phyloP scores from a whole-genome alignment of 1,140 invertebrate genomes.

The Papilio glaucus region DNA sequence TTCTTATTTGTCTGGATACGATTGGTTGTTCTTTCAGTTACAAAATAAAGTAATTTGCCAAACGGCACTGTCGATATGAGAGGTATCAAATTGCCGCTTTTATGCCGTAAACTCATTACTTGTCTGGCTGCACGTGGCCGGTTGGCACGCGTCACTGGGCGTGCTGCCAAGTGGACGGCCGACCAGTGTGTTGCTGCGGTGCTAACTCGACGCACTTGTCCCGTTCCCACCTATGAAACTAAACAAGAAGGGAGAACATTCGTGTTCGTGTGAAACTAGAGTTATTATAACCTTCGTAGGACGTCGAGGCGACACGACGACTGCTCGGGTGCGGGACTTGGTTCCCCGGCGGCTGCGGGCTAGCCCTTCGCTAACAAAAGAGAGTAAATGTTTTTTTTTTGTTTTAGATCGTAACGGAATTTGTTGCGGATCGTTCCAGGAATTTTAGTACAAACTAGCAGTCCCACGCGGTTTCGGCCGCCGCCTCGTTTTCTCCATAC shows the following conservation, averaged over 20 bases:
- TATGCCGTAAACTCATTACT: constrained; percentile 42
- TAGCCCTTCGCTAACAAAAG: constrained; percentile 45
- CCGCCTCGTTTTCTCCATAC: too few species aligned
- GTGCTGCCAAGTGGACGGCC: constrained; percentile 54
- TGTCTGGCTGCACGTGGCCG: constrained; percentile 51
- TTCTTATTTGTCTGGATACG: constrained; percentile 6
- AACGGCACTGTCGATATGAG: constrained; percentile 33
- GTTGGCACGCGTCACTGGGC: constrained; percentile 53
- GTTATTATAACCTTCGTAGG: constrained; percentile 48
- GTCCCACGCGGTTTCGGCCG: too few species aligned
- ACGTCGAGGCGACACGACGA: constrained; percentile 49
- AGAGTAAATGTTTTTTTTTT: constrained; percentile 44
- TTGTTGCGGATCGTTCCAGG: constrained; percentile 38
- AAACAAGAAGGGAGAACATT: constrained; percentile 42
- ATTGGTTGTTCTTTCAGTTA: neutral
- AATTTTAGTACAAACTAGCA: constrained; percentile 26
- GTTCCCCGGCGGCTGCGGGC: constrained; percentile 38
- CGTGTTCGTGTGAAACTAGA: constrained; percentile 47
- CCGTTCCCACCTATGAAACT: constrained; percentile 41
- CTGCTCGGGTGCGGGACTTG: constrained; percentile 46
- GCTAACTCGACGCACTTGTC: constrained; percentile 44
- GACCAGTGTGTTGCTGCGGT: constrained; percentile 47
- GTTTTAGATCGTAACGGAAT: constrained; percentile 42
- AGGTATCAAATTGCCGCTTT: constrained; percentile 38
- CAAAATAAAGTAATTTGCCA: constrained; percentile 37